A percentile compares a stretch with the other conserved stretches of the same genome.
Evolutionary conservation across 2,888 invertebrate genomes (phyloP).

Genomic region (Nasonia oneida): DNA sequence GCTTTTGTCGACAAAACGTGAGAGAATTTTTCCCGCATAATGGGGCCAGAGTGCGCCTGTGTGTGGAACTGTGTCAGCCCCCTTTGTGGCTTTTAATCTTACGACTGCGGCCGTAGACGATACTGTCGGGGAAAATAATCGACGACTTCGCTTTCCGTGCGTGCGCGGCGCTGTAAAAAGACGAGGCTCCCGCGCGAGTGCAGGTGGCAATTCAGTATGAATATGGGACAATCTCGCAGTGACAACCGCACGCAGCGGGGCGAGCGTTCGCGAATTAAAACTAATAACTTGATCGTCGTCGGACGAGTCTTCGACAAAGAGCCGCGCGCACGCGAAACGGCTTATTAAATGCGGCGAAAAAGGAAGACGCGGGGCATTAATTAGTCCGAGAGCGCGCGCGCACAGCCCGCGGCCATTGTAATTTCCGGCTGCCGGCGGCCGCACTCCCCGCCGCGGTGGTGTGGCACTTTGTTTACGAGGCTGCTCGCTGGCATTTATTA

Average conservation of each 20-base stretch:
- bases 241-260: neutral
- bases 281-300: slow-evolving; percentile 10
- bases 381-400: slow-evolving; percentile 24
- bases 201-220: neutral
- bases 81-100: slow-evolving; percentile 11
- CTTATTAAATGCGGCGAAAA: slow-evolving; percentile 25
- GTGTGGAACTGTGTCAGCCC: neutral
- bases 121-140: neutral
- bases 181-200: neutral
- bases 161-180: neutral
- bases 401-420: slow-evolving; percentile 45
- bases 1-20: slow-evolving; percentile 6
- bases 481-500: slow-evolving; percentile 34
- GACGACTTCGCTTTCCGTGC: neutral
- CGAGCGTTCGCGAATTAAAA: neutral
- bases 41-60: no score
- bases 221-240: slow-evolving; percentile 33
- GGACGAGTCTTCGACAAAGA: neutral
- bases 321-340: neutral
- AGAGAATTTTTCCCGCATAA: neutral
- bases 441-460: neutral
- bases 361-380: slow-evolving; percentile 30
- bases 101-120: neutral
- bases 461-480: slow-evolving; percentile 43
- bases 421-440: slow-evolving; percentile 41